Evolutionary conservation across 2,888 invertebrate species (phyloP).

Genomic region (Masnerella sp.): DNA sequence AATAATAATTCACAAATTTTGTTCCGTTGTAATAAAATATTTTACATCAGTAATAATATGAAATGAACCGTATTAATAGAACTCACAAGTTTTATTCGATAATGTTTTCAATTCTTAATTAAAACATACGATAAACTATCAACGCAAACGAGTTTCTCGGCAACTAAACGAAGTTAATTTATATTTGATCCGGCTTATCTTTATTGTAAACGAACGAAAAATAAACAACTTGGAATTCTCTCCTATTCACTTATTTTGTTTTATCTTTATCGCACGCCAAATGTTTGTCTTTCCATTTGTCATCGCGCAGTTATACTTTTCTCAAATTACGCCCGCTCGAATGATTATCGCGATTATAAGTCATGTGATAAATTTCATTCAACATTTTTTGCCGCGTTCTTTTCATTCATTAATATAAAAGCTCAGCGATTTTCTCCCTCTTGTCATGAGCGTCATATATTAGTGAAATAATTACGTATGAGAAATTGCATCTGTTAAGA

Average conservation of each 20-base stretch:
- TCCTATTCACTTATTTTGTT: conserved; percentile 20
- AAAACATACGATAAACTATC: not conserved
- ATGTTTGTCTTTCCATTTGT: conserved; percentile 39
- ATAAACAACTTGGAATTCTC: conserved; percentile 1
- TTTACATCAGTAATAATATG: no score
- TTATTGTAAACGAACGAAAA: conserved; percentile 10
- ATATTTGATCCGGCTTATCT: conserved; percentile 6
- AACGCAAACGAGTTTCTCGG: not conserved
- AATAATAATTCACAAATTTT: not conserved
- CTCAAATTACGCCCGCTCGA: conserved; percentile 27
- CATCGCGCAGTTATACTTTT: conserved; percentile 28
- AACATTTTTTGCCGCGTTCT: conserved; percentile 16
- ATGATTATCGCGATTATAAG: conserved; percentile 22
- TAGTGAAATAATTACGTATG: conserved; percentile 16
- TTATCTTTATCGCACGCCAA: conserved; percentile 24
- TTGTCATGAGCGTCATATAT: conserved; percentile 15
- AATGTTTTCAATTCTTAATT: no score
- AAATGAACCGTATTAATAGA: no score
- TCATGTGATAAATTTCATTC: conserved; percentile 26
- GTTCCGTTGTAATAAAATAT: not conserved
- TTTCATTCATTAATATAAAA: conserved; percentile 15
- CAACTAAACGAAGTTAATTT: not conserved
- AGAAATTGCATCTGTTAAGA: conserved; percentile 19
- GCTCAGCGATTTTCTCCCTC: not conserved
- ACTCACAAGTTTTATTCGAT: no score